phyloP scores from a whole-genome alignment of 2,113 vertebrate genomes.

The Macrotis lagotis region DNA sequence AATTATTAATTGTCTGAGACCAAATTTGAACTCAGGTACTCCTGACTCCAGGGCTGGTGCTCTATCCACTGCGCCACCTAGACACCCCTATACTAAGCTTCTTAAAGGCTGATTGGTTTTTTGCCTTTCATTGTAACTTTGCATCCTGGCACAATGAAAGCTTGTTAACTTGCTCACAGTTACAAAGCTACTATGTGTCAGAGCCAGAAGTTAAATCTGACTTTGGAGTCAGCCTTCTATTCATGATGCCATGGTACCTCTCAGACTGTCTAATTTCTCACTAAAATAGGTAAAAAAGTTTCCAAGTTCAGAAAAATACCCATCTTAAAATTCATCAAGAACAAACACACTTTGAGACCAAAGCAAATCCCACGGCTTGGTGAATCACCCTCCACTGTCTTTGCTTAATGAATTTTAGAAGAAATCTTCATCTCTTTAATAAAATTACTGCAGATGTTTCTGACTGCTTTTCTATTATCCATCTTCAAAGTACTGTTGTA shows the following conservation, averaged over 20 bases:
- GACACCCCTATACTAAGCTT: no score
- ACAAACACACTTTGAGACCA: not conserved
- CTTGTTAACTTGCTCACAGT: not conserved
- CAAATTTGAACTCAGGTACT: no score
- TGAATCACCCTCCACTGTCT: not conserved
- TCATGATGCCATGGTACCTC: not conserved
- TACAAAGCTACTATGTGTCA: not conserved
- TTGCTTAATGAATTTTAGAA: conserved; percentile 30
- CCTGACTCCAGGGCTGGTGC: no score
- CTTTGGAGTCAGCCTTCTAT: not conserved
- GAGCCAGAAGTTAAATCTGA: not conserved
- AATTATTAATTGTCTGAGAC: no score
- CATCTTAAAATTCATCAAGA: not conserved
- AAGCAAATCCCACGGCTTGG: no score
- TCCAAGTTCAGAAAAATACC: not conserved
- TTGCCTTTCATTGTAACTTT: not conserved
- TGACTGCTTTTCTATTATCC: conserved; percentile 6
- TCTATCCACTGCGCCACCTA: no score
- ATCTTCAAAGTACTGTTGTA: conserved; percentile 15
- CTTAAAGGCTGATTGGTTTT: not conserved
- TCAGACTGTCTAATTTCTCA: not conserved
- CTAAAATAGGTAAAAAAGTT: conserved; percentile 49
- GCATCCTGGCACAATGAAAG: not conserved
- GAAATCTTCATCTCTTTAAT: not conserved
- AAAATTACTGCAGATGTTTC: not conserved